Percentiles rank a stretch among this genome's conserved stretches.
phyloP scores from a whole-genome alignment of 2,113 vertebrate species.

The Acanthisitta chloris region DNA sequence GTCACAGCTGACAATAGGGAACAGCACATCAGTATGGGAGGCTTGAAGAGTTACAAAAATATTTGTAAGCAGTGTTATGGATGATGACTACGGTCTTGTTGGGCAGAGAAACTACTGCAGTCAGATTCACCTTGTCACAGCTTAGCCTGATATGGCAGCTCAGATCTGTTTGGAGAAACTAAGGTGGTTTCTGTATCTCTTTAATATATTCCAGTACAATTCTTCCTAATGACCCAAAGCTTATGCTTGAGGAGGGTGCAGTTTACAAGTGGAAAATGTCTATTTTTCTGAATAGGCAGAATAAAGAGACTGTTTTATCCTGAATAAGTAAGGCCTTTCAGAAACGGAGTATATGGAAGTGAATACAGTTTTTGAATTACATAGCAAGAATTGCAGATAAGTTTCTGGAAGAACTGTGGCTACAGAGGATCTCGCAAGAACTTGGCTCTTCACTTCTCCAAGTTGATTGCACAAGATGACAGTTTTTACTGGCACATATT shows the following conservation, averaged over 20 bases:
- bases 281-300: not conserved
- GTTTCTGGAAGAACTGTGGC: not conserved
- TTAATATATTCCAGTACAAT: not conserved
- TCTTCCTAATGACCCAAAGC: not conserved
- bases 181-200: not conserved
- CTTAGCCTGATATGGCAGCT: not conserved
- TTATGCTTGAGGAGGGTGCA: not conserved
- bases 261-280: not conserved
- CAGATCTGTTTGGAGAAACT: not conserved
- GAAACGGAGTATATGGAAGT: not conserved
- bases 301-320: not conserved
- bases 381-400: not conserved
- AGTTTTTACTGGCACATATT: not conserved
- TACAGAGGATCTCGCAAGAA: not conserved
- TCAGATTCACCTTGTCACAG: not conserved
- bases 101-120: not conserved
- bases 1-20: not conserved
- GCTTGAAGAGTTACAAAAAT: not conserved
- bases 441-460: not conserved
- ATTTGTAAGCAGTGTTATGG: not conserved
- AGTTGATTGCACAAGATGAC: not conserved
- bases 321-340: not conserved
- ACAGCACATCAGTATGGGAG: not conserved
- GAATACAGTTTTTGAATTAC: not conserved
- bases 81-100: not conserved